Base-by-base conservation (phyloP, 2,888 invertebrate genomes). In the Polydrusus pterygomalis region DNA sequence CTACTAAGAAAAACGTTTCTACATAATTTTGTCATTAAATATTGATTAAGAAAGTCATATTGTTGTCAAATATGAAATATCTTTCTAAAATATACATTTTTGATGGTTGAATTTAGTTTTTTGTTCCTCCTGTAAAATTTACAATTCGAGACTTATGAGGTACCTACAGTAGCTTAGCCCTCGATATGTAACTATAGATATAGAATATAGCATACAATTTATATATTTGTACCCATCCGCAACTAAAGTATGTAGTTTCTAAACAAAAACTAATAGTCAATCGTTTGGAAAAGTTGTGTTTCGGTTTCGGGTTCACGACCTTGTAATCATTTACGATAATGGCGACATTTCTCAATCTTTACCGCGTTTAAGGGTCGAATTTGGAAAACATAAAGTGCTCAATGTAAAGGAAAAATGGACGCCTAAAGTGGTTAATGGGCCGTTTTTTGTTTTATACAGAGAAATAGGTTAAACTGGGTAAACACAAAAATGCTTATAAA, bases 321-420 rank as follows among this genome's bases (percentile, higher is more conserved):
- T 1, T n/a, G 56, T 30, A 56, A 56, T 56, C 25, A 56, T 56
- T 56, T 15, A 56, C 56, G n/a, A 30, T 56, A 56, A 56, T 56
- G 56, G 30, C 15, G 56, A 30, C 56, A 56, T 56, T 56, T 56
- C 13, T 56, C 56, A 56, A 15, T 17, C 56, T 15, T 30, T 9
- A 30, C 56, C 56, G 15, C 56, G 25, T n/a, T 11, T 3, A 15
- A 25, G n/a, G 30, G 56, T 25, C 25, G 30, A 56, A 30, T 56
- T 56, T 56, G 15, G 2, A 56, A 56, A 56, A 30, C 56, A 30
- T 56, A 56, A 51, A 13, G 25, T 56, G 56, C n/a, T 56, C 30
- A 56, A 56, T 56, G 56, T 56, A 20, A 2, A 15, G 56, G 56
- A 56, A 30, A 56, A 56, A 13, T 56, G 51, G 11, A 11, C 1